phyloP scores from a whole-genome alignment of 2,113 vertebrate species.

The Osmerus eperlanus region DNA sequence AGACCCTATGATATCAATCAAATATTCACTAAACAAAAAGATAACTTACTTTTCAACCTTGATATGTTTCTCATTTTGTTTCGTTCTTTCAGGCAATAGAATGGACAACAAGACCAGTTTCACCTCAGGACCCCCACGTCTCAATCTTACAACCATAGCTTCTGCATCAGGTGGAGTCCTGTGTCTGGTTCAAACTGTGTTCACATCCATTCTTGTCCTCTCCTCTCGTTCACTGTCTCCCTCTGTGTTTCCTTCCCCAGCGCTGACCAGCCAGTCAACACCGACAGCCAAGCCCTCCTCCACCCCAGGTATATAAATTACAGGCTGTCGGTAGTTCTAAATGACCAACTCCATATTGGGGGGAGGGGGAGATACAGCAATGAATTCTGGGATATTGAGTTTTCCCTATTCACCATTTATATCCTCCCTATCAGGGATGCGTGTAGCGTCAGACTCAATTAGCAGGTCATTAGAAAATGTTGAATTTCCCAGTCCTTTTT shows the following conservation, averaged over 20 bases:
- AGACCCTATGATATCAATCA: too few species aligned
- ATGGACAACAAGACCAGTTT: not conserved
- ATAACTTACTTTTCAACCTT: too few species aligned
- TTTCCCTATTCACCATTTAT: too few species aligned
- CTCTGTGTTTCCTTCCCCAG: conserved; percentile 27
- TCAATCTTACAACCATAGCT: not conserved
- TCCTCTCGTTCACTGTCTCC: not conserved
- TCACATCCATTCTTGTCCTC: not conserved
- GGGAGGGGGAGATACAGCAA: too few species aligned
- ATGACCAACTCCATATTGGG: not conserved
- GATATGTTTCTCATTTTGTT: too few species aligned
- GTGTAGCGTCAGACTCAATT: conserved; percentile 32
- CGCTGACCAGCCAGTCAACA: conserved; percentile 16
- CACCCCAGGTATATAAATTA: conserved; percentile 26
- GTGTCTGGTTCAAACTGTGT: not conserved
- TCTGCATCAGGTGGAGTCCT: not conserved
- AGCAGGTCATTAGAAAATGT: conserved; percentile 43
- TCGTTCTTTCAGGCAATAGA: conserved; percentile 16
- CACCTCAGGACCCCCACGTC: not conserved
- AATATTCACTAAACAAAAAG: too few species aligned
- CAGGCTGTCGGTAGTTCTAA: not conserved
- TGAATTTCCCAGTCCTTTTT: conserved; percentile 17
- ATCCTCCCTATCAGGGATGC: conserved; percentile 5
- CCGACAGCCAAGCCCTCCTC: not conserved
- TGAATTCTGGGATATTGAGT: too few species aligned